Percentiles rank a stretch among this genome's conserved stretches.
Conservation (phyloP, 2,797 vertebrate species). For the Hyperoplus immaculatus region DNA sequence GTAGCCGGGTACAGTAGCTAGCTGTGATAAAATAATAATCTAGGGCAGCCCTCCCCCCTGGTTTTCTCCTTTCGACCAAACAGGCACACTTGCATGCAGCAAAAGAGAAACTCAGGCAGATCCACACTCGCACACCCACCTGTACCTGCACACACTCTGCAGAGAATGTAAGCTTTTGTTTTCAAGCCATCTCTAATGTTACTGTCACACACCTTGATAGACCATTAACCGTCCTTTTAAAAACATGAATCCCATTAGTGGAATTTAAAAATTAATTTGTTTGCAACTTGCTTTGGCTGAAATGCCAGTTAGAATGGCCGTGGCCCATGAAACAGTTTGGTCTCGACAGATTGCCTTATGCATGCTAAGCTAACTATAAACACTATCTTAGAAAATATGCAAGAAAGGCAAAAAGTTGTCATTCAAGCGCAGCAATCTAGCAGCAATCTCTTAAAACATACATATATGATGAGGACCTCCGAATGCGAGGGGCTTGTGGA, state of each 20-base stretch:
- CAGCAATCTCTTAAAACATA: slow-evolving; percentile 26
- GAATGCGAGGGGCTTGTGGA: slow-evolving; percentile 7
- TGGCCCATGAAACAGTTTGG: slow-evolving; percentile 36
- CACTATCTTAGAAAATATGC: slow-evolving; percentile 44
- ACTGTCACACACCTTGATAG: slow-evolving; percentile 49
- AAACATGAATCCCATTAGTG: slow-evolving; percentile 62
- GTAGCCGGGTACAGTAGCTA: slow-evolving; percentile 70
- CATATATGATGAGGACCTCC: slow-evolving; percentile 38
- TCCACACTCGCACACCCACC: slow-evolving; percentile 39
- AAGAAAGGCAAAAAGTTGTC: slow-evolving; percentile 43
- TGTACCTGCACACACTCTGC: slow-evolving; percentile 51
- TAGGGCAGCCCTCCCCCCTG: slow-evolving; percentile 81
- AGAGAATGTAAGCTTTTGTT: slow-evolving; percentile 57
- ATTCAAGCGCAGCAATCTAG: slow-evolving; percentile 23
- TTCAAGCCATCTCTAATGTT: slow-evolving; percentile 61
- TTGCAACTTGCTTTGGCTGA: slow-evolving; percentile 51
- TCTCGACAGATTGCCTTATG: slow-evolving; percentile 58
- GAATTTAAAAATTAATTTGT: slow-evolving; percentile 74
- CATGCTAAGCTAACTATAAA: slow-evolving; percentile 55
- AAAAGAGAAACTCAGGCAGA: slow-evolving; percentile 24
- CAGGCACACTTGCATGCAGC: slow-evolving; percentile 28
- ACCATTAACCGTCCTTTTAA: slow-evolving; percentile 51
- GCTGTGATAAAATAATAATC: slow-evolving; percentile 86
- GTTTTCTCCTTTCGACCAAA: slow-evolving; percentile 55
- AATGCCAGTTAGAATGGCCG: slow-evolving; percentile 49